Percentiles rank a stretch among this genome's conserved stretches.
These are phyloP conservation scores for Aelia acuminata DNA, from an alignment of 2,888 invertebrate genomes.

Conservation along the genomic window DNA sequence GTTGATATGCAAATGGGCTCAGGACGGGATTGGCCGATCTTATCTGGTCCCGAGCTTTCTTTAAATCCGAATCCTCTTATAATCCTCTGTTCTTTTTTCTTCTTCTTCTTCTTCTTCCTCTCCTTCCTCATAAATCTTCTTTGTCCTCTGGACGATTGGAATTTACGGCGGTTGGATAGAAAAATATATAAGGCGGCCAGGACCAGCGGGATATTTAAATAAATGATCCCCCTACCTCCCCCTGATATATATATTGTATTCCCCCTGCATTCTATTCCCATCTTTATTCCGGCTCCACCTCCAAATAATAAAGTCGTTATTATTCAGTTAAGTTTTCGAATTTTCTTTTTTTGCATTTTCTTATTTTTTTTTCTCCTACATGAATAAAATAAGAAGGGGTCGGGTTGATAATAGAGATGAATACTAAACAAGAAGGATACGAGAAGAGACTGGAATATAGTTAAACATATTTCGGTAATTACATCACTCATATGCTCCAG, in stretches of 20 bases:
- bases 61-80: conserved; percentile 35
- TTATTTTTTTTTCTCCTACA: too few relatives aligned
- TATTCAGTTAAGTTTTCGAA: neutral
- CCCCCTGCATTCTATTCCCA: neutral
- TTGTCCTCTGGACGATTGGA: conserved; percentile 2
- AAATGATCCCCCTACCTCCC: neutral
- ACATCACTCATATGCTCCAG: too few relatives aligned
- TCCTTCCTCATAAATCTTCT: conserved; percentile 18
- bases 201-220: conserved; percentile 41
- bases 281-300: neutral
- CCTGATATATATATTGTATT: conserved; percentile 16
- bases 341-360: neutral
- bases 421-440: too few relatives aligned
- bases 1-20: neutral
- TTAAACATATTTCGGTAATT: too few relatives aligned
- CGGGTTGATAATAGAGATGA: too few relatives aligned
- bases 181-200: neutral
- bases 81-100: neutral
- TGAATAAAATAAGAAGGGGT: too few relatives aligned
- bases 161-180: conserved; percentile 11
- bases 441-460: too few relatives aligned
- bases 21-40: conserved; percentile 23
- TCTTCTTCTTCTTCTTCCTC: neutral
- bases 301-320: neutral
- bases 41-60: conserved; percentile 33